Conservation (phyloP, 2,888 invertebrate species). For the Euplagia quadripunctaria region DNA sequence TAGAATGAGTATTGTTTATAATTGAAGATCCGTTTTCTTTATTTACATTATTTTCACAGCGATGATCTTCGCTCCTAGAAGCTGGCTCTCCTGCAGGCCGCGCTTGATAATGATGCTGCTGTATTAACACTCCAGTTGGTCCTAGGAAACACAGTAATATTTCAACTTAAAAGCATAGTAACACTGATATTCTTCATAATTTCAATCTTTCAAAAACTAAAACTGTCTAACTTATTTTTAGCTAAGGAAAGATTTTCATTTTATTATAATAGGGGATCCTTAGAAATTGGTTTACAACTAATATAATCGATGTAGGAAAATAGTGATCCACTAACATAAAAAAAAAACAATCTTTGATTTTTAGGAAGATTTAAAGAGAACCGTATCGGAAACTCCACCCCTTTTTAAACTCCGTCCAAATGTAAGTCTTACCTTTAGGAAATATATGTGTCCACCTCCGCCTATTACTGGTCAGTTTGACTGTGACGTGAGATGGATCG, state of each 20-base stretch:
- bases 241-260: too few relatives aligned
- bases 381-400: not conserved
- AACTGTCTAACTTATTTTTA: not conserved
- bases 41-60: slow-evolving; percentile 58
- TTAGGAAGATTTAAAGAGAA: not conserved
- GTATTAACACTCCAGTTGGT: slow-evolving; percentile 95
- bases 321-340: too few relatives aligned
- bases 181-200: too few relatives aligned
- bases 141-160: slow-evolving; percentile 78
- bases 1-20: slow-evolving; percentile 71
- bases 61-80: slow-evolving; percentile 64
- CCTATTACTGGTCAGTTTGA: slow-evolving; percentile 97
- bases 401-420: not conserved
- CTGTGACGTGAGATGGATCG: slow-evolving; percentile 98
- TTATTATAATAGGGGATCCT: too few relatives aligned
- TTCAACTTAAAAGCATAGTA: not conserved
- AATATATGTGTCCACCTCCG: slow-evolving; percentile 99
- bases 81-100: slow-evolving; percentile 88
- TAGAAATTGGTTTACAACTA: too few relatives aligned
- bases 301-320: too few relatives aligned
- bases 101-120: slow-evolving; percentile 97
- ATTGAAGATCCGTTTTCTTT: slow-evolving; percentile 71
- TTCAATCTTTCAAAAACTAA: too few relatives aligned
- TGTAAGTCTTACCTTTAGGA: slow-evolving; percentile 90
- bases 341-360: not conserved